These are phyloP conservation scores for Nomia melanderi DNA, from an alignment of 1,140 invertebrate species.

Conservation along the genomic window DNA sequence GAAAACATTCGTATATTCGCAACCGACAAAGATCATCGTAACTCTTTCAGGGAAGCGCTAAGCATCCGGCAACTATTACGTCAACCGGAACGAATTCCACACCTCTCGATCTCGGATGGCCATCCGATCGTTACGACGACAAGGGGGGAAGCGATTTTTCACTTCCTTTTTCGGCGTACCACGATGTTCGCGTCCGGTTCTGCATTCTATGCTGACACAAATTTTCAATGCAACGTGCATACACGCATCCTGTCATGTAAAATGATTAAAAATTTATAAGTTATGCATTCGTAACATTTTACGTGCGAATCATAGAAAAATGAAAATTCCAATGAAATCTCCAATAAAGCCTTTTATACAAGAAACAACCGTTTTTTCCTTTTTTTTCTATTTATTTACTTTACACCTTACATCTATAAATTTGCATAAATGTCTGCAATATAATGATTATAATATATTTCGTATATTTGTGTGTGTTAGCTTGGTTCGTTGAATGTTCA, in stretches of 20 bases:
- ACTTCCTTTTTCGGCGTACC: slow-evolving; percentile 15
- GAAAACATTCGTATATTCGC: background rate
- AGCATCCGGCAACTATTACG: slow-evolving; percentile 43
- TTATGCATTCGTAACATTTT: too few species aligned
- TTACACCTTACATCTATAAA: too few species aligned
- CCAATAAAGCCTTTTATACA: too few species aligned
- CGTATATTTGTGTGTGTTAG: too few species aligned
- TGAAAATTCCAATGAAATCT: too few species aligned
- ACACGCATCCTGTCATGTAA: background rate
- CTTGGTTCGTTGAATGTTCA: too few species aligned
- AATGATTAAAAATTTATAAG: too few species aligned
- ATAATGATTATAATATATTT: too few species aligned
- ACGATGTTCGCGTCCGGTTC: slow-evolving; percentile 25
- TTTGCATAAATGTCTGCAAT: too few species aligned
- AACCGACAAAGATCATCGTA: slow-evolving; percentile 21
- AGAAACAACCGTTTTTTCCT: too few species aligned
- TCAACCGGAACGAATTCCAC: slow-evolving; percentile 44
- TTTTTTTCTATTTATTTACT: too few species aligned
- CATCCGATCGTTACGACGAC: slow-evolving; percentile 8
- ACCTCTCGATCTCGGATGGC: slow-evolving; percentile 15
- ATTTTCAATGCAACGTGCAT: background rate
- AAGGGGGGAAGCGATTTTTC: slow-evolving; percentile 47
- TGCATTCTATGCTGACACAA: slow-evolving; percentile 20
- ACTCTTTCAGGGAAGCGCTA: slow-evolving; percentile 21
- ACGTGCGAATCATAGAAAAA: too few species aligned